Evolutionary conservation across 1,140 invertebrate species (phyloP), one percentile per base, ranked within the genome.

Genomic region (Diachasma alloeum): DNA sequence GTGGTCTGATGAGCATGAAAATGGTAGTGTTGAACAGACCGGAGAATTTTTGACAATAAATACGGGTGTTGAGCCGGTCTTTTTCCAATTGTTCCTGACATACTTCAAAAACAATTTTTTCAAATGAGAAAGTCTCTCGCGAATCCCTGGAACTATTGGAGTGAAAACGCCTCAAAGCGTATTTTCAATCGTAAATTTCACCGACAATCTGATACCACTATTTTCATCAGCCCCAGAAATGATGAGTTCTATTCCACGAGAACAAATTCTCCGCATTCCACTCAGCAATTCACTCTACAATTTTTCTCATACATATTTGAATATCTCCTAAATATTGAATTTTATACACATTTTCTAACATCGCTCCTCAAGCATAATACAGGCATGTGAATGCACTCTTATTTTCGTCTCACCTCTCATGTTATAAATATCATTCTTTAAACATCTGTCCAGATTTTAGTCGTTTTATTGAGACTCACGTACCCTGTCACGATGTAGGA

Each of bases 401-500:
- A n/a, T 53, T 19, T 42, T 13, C 39, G 6, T 53, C 48, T 53
- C 48, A 53, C 17, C n/a, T 46, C n/a, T n/a, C 44, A 9, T 46
- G 10, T 63, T 19, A 63, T 63, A 63, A 63, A 26, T 26, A 63
- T n/a, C n/a, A 22, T n/a, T 59, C 15, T 19, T 59, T 59, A 59
- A 22, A 59, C 19, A 22, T 26, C 11, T 63, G 59, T 63, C 59
- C 59, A 63, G 19, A 13, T 63, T 63, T 24, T 63, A 31, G 31
- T 63, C 15, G 19, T 26, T 63, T 11, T 63, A 63, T 24, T 10
- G 36, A 66, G n/a, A 71, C 39, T 78, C 48, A 66, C 70, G 72
- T 19, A 73, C 66, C 71, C 80, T 81, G 86, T 87, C 86, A 87
- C 86, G 86, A 87, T 66, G 67, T 67, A 36, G 79, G 39, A 42